Percentiles rank a stretch among this genome's conserved stretches.
These are phyloP conservation scores for Chironomus riparius DNA, from an alignment of 2,888 invertebrate genomes.

Conservation along the genomic window DNA sequence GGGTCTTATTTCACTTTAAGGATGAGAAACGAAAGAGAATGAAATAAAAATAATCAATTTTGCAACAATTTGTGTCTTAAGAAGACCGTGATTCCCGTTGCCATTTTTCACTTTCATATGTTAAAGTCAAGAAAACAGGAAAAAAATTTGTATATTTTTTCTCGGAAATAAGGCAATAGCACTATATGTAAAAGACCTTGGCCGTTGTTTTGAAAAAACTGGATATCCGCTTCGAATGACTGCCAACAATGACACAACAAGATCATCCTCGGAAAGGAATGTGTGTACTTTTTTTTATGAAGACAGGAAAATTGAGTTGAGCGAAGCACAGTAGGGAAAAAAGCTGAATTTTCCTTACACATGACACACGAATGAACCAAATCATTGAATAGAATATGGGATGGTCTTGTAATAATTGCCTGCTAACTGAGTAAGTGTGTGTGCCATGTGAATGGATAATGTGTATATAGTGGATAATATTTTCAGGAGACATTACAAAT, in stretches of 20 bases:
- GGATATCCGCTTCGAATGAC: slow-evolving; percentile 28
- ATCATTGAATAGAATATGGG: slow-evolving; percentile 14
- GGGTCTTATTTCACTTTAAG: too few species aligned
- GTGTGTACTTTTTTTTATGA: slow-evolving; percentile 9
- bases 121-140: not conserved
- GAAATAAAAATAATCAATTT: not conserved
- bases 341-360: slow-evolving; percentile 7
- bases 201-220: slow-evolving; percentile 27
- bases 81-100: not conserved
- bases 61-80: not conserved
- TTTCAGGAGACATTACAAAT: slow-evolving; percentile 3
- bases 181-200: slow-evolving; percentile 27
- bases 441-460: not conserved
- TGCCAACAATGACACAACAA: slow-evolving; percentile 26
- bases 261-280: slow-evolving; percentile 25
- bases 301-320: slow-evolving; percentile 8
- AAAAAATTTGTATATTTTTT: slow-evolving; percentile 15
- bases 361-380: slow-evolving; percentile 18
- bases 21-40: too few species aligned
- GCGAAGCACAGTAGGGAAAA: not conserved
- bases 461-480: not conserved
- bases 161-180: slow-evolving; percentile 23
- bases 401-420: slow-evolving; percentile 7
- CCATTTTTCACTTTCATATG: slow-evolving; percentile 25
- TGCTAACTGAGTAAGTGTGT: not conserved